Evolutionary conservation across 2,888 invertebrate genomes (phyloP).

Genomic region (Caenorhabditis macrosperma): DNA sequence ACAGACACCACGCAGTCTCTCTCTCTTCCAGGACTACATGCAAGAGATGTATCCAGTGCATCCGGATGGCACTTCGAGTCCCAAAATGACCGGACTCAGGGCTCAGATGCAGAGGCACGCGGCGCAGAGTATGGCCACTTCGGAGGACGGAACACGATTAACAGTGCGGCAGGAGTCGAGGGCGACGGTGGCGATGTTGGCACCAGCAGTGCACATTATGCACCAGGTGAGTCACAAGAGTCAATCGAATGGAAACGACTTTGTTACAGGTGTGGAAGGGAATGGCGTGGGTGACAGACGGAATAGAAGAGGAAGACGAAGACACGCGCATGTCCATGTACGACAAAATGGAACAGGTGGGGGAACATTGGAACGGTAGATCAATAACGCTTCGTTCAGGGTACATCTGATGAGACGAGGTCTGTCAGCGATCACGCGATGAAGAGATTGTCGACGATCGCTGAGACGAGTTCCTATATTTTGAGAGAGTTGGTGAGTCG

Average conservation of each 20-base stretch:
- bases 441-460: constrained; percentile 77
- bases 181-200: constrained; percentile 79
- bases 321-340: constrained; percentile 70
- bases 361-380: not conserved
- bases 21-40: constrained; percentile 59
- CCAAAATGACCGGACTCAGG: constrained; percentile 74
- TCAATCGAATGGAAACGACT: not conserved
- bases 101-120: constrained; percentile 67
- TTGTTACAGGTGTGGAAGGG: constrained; percentile 76
- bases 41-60: constrained; percentile 79
- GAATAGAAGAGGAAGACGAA: constrained; percentile 79
- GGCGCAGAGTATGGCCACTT: constrained; percentile 66
- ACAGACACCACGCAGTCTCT: constrained; percentile 8
- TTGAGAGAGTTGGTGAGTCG: constrained; percentile 70
- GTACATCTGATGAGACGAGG: constrained; percentile 70
- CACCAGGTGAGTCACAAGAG: constrained; percentile 69
- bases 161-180: constrained; percentile 73
- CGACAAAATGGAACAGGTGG: constrained; percentile 72
- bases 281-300: constrained; percentile 80
- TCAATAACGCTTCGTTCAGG: constrained; percentile 61
- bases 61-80: constrained; percentile 71
- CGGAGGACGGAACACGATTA: constrained; percentile 63
- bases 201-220: constrained; percentile 80
- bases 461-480: constrained; percentile 75
- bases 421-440: constrained; percentile 62